Conservation (phyloP, 2,113 vertebrate genomes). For the Phaetusa simplex region DNA sequence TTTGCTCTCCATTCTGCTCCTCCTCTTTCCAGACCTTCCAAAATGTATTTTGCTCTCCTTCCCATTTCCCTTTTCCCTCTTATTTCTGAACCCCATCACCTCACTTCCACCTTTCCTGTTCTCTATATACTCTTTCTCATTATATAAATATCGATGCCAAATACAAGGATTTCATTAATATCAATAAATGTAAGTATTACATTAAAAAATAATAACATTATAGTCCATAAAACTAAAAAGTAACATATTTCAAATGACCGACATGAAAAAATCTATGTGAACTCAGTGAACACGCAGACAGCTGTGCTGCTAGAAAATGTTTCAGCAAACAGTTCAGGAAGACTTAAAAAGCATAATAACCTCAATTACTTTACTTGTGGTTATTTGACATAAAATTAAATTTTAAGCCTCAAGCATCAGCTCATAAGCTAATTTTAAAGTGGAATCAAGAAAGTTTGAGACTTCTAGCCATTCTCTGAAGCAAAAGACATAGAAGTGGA, state of each 20-base stretch:
- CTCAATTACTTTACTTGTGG: background rate
- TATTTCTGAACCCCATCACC: background rate
- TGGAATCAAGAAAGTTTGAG: conserved; percentile 41
- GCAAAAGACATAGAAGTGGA: conserved; percentile 31
- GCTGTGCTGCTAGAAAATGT: background rate
- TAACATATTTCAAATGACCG: background rate
- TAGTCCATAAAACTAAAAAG: background rate
- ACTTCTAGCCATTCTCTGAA: conserved; percentile 39
- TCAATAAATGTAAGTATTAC: background rate
- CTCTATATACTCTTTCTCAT: background rate
- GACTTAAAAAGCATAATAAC: background rate
- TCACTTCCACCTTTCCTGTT: background rate
- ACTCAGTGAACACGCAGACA: background rate
- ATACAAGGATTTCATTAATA: background rate
- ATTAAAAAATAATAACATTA: background rate
- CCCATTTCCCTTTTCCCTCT: background rate
- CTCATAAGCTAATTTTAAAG: conserved; percentile 52
- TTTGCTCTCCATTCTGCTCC: conserved; percentile 8
- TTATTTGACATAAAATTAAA: conserved; percentile 32
- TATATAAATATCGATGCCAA: background rate
- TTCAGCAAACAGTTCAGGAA: conserved; percentile 33
- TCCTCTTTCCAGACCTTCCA: conserved; percentile 8
- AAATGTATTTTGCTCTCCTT: background rate
- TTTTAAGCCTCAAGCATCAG: conserved; percentile 44
- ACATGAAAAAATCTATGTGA: background rate